A percentile compares a stretch with the other conserved stretches of the same genome.
These are phyloP conservation scores for Aulostomus chinensis DNA, from an alignment of 2,797 vertebrate species.

Conservation along the genomic window DNA sequence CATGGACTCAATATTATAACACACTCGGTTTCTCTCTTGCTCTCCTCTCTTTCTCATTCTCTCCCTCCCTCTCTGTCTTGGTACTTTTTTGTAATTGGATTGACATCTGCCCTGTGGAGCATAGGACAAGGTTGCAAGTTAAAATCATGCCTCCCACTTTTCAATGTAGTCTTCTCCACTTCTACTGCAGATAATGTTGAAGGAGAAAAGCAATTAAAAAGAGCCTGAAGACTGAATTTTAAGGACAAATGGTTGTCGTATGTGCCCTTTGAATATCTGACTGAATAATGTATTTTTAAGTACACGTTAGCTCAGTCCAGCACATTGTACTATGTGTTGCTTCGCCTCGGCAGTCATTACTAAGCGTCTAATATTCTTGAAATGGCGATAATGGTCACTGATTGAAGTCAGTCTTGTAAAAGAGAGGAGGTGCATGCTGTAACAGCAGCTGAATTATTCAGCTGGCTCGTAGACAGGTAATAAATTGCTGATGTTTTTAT, in stretches of 20 bases:
- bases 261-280: constrained; percentile 43
- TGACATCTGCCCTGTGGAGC: constrained; percentile 57
- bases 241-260: constrained; percentile 52
- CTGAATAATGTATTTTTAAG: constrained; percentile 55
- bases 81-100: constrained; percentile 72
- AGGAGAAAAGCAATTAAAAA: constrained; percentile 60
- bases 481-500: constrained; percentile 83
- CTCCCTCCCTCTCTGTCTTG: constrained; percentile 22
- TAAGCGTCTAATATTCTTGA: constrained; percentile 46
- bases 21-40: constrained; percentile 16
- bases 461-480: constrained; percentile 74
- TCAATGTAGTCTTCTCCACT: constrained; percentile 30
- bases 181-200: constrained; percentile 48
- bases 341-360: constrained; percentile 24
- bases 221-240: constrained; percentile 33
- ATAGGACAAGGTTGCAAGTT: constrained; percentile 60
- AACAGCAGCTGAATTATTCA: constrained; percentile 79
- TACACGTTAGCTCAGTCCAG: constrained; percentile 30
- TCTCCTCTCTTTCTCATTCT: constrained; percentile 7
- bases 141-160: constrained; percentile 53
- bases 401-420: constrained; percentile 71
- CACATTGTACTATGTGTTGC: constrained; percentile 6
- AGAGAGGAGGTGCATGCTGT: constrained; percentile 52
- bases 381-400: constrained; percentile 67
- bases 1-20: constrained; percentile 79